Conservation (phyloP, 2,888 invertebrate genomes). For the Teinopalpus imperialis region DNA sequence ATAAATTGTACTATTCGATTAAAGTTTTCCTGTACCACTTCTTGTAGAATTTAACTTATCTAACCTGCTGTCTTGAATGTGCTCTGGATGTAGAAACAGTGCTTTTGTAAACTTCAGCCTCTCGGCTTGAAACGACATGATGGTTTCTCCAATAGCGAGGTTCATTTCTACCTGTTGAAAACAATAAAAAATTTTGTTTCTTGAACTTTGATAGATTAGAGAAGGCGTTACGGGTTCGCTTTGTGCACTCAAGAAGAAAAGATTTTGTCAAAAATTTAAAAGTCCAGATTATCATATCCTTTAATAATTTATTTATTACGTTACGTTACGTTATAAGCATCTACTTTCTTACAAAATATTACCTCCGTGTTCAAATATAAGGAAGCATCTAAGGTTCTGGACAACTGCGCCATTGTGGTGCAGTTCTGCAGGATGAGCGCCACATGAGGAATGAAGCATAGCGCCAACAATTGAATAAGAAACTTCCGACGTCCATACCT, state of each 20-base stretch:
- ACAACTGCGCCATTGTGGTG: conserved; percentile 73
- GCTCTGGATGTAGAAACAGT: neutral
- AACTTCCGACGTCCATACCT: conserved; percentile 72
- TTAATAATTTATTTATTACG: too few species aligned
- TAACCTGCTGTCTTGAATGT: conserved; percentile 11
- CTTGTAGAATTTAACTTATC: too few species aligned
- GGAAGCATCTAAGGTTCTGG: conserved; percentile 68
- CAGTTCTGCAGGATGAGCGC: conserved; percentile 80
- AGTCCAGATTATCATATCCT: too few species aligned
- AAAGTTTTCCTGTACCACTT: too few species aligned
- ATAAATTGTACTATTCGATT: too few species aligned
- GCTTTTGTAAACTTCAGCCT: conserved; percentile 45
- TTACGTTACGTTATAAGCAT: too few species aligned
- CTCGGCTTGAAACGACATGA: conserved; percentile 72
- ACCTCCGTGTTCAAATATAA: conserved; percentile 75
- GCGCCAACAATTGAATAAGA: conserved; percentile 75
- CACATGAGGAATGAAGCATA: conserved; percentile 81
- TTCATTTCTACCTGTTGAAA: conserved; percentile 61
- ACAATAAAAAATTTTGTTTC: conserved; percentile 15
- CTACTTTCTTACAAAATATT: too few species aligned
- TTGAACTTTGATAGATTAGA: neutral
- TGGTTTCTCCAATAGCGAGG: conserved; percentile 62
- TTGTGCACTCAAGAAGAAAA: too few species aligned
- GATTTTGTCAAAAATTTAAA: too few species aligned
- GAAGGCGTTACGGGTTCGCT: too few species aligned